Evolutionary conservation across 2,797 vertebrate species (phyloP), one percentile per base, ranked within the genome.

Genomic region (Geotrypetes seraphini): DNA sequence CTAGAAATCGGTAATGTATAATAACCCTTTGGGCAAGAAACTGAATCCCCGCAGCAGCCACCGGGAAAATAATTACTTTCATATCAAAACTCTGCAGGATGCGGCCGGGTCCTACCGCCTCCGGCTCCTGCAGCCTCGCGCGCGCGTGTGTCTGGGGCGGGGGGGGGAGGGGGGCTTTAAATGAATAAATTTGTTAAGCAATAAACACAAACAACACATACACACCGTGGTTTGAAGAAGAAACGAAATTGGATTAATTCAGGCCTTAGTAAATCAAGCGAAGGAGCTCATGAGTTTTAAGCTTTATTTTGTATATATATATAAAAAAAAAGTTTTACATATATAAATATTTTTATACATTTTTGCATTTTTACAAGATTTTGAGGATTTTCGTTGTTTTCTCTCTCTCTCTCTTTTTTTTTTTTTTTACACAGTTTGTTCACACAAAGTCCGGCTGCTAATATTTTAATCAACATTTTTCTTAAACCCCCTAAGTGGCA

Each of bases 41-140:
- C 88, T 88, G 89, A 90, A 94, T 92, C 90, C 89, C 90, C 84
- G 91, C 90, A 94, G 92, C 93, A 90, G 92, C 95, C 90, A 96
- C 88, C 88, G 93, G 89, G 92, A 97, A 96, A 97, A 97, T 97
- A 96, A 98, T 98, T 96, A 96, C 93, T 98, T 98, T 98, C 95
- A 97, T 98, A 98, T 97, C 95, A 96, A 96, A 96, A 96, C 95
- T 93, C 95, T 90, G 92, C 93, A 98, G 93, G 95, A 96, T 90
- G 88, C 85, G 89, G 91, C 87, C 91, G 83, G 73, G 83, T 92
- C 91, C 88, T 90, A 88, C 90, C 87, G 92, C 93, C 89, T 85
- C 81, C 56, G 89, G 90, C 90, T 85, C 84, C 75, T 92, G 90
- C 93, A 90, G 86, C 87, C 82, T 88, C 87, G 60, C 66, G 47